phyloP scores from a whole-genome alignment of 2,888 invertebrate genomes.

The Fragum sueziense region DNA sequence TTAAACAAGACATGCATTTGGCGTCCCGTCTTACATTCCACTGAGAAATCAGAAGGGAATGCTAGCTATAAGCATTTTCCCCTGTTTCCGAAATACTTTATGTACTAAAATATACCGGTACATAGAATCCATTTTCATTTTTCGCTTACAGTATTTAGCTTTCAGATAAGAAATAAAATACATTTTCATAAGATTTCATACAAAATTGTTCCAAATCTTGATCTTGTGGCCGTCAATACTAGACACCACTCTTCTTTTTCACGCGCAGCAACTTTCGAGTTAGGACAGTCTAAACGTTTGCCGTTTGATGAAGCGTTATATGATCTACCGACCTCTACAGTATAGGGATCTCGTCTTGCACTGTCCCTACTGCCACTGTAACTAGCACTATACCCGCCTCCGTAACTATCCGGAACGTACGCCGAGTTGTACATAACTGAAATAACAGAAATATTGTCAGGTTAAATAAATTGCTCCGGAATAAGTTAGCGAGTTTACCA shows the following conservation, averaged over 20 bases:
- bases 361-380: background rate
- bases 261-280: background rate
- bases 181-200: background rate
- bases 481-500: background rate
- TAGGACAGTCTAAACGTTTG: no score
- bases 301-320: no score
- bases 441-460: background rate
- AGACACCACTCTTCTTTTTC: background rate
- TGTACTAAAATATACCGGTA: no score
- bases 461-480: background rate
- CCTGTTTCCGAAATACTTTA: background rate
- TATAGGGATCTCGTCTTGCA: background rate
- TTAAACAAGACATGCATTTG: no score
- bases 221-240: no score
- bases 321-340: background rate
- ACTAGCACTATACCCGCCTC: background rate
- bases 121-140: no score
- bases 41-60: no score
- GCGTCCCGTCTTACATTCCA: no score
- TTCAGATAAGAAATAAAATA: background rate
- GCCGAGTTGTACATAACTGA: background rate
- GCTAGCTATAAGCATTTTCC: background rate
- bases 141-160: background rate
- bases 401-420: background rate
- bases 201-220: background rate